These are phyloP conservation scores for Steatornis caripensis DNA, from an alignment of 2,113 vertebrate species.

Conservation along the genomic window DNA sequence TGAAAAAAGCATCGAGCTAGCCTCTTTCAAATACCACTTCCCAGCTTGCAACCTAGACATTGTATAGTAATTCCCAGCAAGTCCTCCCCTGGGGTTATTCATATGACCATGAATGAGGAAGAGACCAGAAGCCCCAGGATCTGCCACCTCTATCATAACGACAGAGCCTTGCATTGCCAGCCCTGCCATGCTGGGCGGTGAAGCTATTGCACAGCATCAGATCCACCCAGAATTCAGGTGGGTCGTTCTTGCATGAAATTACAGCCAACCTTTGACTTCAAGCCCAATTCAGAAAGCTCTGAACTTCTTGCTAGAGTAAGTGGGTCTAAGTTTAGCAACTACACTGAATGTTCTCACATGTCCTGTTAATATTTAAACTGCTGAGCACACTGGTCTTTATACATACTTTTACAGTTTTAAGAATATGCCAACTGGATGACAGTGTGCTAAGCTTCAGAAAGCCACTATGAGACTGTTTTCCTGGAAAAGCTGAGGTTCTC, in stretches of 20 bases:
- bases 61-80: neutral
- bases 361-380: neutral
- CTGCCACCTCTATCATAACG: neutral
- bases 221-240: neutral
- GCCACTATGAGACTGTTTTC: neutral
- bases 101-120: neutral
- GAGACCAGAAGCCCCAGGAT: neutral
- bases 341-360: neutral
- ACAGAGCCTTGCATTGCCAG: neutral
- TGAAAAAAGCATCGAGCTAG: fast-evolving
- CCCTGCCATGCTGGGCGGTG: neutral
- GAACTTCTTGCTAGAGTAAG: neutral
- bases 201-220: neutral
- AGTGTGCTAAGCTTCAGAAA: neutral
- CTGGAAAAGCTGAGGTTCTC: neutral
- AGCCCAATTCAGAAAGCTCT: neutral
- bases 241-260: neutral
- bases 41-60: neutral
- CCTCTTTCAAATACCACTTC: neutral
- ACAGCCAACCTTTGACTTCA: neutral
- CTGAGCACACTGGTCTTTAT: neutral
- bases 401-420: neutral
- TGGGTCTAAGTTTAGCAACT: neutral
- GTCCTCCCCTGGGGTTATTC: neutral
- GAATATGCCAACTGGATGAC: neutral